phyloP scores from a whole-genome alignment of 1,140 invertebrate species.

The Saccostrea echinata region DNA sequence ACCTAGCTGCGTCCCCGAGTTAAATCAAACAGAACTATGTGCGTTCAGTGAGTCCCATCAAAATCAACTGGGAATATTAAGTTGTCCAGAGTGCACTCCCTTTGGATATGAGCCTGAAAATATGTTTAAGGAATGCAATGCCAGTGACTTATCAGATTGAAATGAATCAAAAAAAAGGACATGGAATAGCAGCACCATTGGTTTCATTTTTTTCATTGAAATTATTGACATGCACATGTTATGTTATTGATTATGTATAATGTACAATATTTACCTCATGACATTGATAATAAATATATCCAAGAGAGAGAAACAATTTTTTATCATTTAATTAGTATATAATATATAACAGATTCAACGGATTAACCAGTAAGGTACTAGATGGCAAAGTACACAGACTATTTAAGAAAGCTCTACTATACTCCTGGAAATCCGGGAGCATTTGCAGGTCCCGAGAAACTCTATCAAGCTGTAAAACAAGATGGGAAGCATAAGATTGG shows the following conservation, averaged over 20 bases:
- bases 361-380: neutral
- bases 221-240: too few species aligned
- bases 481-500: slow-evolving; percentile 51
- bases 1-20: too few species aligned
- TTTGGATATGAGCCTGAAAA: slow-evolving; percentile 39
- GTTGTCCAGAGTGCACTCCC: slow-evolving; percentile 35
- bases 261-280: neutral
- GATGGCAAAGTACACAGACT: slow-evolving; percentile 40
- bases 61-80: slow-evolving; percentile 40
- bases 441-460: slow-evolving; percentile 46
- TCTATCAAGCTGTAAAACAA: slow-evolving; percentile 42
- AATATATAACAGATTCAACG: neutral
- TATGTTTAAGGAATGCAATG: slow-evolving; percentile 37
- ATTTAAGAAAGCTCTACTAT: slow-evolving; percentile 35
- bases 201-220: too few species aligned
- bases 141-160: slow-evolving; percentile 36
- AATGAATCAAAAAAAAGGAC: neutral
- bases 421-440: slow-evolving; percentile 20
- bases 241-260: neutral
- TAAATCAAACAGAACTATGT: slow-evolving; percentile 40
- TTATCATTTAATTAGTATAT: neutral
- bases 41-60: slow-evolving; percentile 38
- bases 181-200: too few species aligned
- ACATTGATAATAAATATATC: neutral
- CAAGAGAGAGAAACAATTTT: neutral